These are phyloP conservation scores for Valencia hispanica DNA, from an alignment of 2,797 vertebrate genomes.

Conservation along the genomic window DNA sequence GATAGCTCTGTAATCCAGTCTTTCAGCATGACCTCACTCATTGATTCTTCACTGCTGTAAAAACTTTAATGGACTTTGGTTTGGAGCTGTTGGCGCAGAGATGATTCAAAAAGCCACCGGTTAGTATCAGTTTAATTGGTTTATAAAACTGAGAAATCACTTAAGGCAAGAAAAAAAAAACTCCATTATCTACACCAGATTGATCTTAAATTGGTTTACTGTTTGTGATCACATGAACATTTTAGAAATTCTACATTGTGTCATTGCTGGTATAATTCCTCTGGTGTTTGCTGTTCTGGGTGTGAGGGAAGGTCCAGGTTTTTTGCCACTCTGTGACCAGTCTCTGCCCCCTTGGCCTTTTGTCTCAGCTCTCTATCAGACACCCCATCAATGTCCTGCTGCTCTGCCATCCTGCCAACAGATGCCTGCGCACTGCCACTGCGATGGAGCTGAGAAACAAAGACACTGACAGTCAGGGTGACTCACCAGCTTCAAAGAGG, in stretches of 20 bases:
- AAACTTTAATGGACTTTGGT: constrained; percentile 47
- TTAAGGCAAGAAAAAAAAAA: constrained; percentile 18
- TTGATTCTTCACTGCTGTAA: constrained; percentile 38
- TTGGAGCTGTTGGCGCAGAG: constrained; percentile 31
- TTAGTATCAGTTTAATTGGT: constrained; percentile 30
- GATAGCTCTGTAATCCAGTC: constrained; percentile 67
- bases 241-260: neutral
- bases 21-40: constrained; percentile 23
- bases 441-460: constrained; percentile 54
- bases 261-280: neutral
- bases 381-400: constrained; percentile 51
- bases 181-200: neutral
- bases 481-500: constrained; percentile 64
- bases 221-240: neutral
- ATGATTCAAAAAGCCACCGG: constrained; percentile 24
- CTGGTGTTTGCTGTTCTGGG: constrained; percentile 21
- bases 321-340: constrained; percentile 17
- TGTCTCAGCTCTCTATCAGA: constrained; percentile 57
- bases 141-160: constrained; percentile 41
- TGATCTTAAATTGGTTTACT: constrained; percentile 1
- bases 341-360: constrained; percentile 33
- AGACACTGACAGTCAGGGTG: constrained; percentile 64
- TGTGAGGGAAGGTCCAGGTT: constrained; percentile 16
- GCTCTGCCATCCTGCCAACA: constrained; percentile 52
- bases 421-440: constrained; percentile 47